Conservation (phyloP, 1,140 invertebrate genomes). For the Hetaerina americana region DNA sequence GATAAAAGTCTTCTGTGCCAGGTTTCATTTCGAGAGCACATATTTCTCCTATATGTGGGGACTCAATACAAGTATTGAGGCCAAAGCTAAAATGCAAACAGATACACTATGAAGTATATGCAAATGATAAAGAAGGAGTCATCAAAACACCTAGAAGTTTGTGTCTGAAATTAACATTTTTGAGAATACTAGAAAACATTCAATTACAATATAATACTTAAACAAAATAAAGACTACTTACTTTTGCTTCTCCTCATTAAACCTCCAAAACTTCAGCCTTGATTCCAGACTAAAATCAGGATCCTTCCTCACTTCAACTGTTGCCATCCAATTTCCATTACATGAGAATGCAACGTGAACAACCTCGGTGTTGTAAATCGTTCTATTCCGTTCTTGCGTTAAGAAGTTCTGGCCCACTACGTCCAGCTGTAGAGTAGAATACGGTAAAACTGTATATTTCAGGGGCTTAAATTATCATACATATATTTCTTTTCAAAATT, state of each 20-base stretch:
- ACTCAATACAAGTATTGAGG: conserved; percentile 58
- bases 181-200: too few relatives aligned
- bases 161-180: too few relatives aligned
- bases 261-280: conserved; percentile 69
- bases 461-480: too few relatives aligned
- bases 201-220: conserved; percentile 4
- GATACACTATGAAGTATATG: too few relatives aligned
- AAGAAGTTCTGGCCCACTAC: conserved; percentile 59
- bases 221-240: conserved; percentile 29
- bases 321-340: conserved; percentile 62
- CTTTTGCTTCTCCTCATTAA: conserved; percentile 44
- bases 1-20: neutral
- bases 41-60: conserved; percentile 52
- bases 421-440: conserved; percentile 44
- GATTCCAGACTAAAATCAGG: conserved; percentile 43
- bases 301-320: conserved; percentile 50
- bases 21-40: neutral
- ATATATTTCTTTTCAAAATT: too few relatives aligned
- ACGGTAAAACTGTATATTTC: too few relatives aligned
- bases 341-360: conserved; percentile 48
- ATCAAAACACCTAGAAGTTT: too few relatives aligned
- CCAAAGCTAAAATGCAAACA: conserved; percentile 45
- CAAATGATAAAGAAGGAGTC: too few relatives aligned
- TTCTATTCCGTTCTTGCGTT: conserved; percentile 41
- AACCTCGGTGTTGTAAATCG: conserved; percentile 54